phyloP scores from a whole-genome alignment of 1,140 invertebrate genomes.

The Diachasma alloeum region DNA sequence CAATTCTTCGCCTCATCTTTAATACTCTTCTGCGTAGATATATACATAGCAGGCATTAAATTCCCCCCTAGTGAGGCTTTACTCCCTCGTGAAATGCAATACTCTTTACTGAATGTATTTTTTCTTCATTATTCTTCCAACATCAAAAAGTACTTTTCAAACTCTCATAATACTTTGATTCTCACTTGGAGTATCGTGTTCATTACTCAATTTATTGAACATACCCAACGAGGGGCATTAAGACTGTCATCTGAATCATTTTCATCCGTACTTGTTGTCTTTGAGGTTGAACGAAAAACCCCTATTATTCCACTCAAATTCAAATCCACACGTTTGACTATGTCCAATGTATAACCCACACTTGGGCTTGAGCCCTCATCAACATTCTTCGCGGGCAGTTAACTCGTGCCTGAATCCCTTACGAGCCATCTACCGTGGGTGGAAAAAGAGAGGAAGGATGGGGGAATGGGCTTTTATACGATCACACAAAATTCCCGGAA shows the following conservation, averaged over 20 bases:
- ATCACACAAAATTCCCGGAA: background rate
- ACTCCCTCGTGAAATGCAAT: too few species aligned
- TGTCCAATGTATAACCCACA: background rate
- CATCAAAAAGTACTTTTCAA: too few species aligned
- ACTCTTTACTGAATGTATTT: too few species aligned
- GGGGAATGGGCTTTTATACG: background rate
- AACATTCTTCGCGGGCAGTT: slow-evolving; percentile 38
- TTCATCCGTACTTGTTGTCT: background rate
- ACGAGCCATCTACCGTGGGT: background rate
- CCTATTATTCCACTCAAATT: slow-evolving; percentile 24
- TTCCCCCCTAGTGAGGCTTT: too few species aligned
- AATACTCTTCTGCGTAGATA: too few species aligned
- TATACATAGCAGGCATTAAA: too few species aligned
- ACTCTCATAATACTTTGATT: too few species aligned
- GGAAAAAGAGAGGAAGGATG: background rate
- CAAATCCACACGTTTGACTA: slow-evolving; percentile 25
- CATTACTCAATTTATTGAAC: background rate
- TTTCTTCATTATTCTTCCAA: too few species aligned
- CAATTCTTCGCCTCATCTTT: too few species aligned
- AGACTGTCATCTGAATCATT: background rate
- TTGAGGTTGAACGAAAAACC: background rate
- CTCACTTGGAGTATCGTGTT: background rate
- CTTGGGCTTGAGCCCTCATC: slow-evolving; percentile 33
- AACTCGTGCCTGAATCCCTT: slow-evolving; percentile 32
- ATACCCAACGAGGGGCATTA: background rate